Evolutionary conservation across 2,888 invertebrate genomes (phyloP).

Genomic region (Drosophila limbata): DNA sequence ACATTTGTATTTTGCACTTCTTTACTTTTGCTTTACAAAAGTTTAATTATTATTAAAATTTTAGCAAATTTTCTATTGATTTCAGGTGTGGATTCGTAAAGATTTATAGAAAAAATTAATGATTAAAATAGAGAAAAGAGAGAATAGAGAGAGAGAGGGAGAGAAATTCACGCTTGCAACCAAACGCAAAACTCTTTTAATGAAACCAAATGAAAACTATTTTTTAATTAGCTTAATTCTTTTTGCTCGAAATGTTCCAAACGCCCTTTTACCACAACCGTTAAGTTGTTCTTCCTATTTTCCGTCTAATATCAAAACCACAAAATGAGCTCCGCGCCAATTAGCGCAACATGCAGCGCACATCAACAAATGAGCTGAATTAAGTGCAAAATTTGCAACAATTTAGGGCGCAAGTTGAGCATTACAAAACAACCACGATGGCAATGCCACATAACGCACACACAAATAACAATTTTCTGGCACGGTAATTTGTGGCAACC

Average conservation of each 20-base stretch:
- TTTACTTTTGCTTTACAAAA: background rate
- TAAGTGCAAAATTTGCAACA: conserved; percentile 44
- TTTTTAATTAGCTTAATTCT: background rate
- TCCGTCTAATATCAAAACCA: conserved; percentile 10
- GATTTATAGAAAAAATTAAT: no score
- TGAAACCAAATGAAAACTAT: background rate
- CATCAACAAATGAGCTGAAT: conserved; percentile 54
- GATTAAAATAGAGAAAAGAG: no score
- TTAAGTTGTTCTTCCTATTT: background rate
- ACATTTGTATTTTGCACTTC: background rate
- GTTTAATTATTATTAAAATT: background rate
- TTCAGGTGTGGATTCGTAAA: background rate
- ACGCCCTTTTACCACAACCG: background rate
- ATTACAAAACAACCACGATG: conserved; percentile 23
- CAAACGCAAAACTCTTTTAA: background rate
- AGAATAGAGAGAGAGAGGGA: background rate
- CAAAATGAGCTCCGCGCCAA: conserved; percentile 46
- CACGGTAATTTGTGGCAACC: conserved; percentile 58
- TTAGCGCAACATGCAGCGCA: conserved; percentile 46
- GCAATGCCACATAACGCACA: conserved; percentile 3
- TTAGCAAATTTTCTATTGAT: background rate
- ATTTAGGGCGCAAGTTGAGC: conserved; percentile 35
- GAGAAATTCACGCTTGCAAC: no score
- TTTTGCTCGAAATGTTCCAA: background rate
- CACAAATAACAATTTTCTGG: conserved; percentile 36